Evolutionary conservation across 2,113 vertebrate genomes (phyloP).

Genomic region (Pygoscelis adeliae): DNA sequence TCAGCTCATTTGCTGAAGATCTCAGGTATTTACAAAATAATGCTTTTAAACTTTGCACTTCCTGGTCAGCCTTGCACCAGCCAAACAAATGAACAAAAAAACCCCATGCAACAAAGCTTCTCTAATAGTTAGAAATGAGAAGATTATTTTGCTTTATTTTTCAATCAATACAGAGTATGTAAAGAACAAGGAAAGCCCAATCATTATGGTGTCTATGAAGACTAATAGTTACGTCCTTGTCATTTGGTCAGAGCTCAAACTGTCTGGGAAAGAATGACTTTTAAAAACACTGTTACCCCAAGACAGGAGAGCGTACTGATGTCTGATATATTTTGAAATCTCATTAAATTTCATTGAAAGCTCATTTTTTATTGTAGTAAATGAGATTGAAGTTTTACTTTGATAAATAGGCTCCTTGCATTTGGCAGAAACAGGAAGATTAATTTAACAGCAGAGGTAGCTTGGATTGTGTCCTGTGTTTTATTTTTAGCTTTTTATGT

Average conservation of each 20-base stretch:
- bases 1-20: background rate
- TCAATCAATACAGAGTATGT: rapidly evolving
- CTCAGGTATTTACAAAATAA: background rate
- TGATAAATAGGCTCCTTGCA: background rate
- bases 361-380: conserved; percentile 1
- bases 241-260: background rate
- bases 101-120: rapidly evolving
- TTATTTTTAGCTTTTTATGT: background rate
- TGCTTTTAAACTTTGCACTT: background rate
- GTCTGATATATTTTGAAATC: background rate
- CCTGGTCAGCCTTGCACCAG: background rate
- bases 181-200: background rate
- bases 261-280: background rate
- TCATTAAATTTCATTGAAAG: background rate
- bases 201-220: background rate
- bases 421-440: background rate
- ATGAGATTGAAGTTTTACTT: background rate
- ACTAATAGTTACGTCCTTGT: background rate
- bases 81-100: background rate
- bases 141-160: background rate
- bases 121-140: background rate
- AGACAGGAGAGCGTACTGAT: background rate
- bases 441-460: background rate
- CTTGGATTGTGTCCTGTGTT: background rate
- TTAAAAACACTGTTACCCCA: background rate